Evolutionary conservation across 2,797 vertebrate species (phyloP), one percentile per base, ranked within the genome.

Genomic region (Propithecus deckenii): DNA sequence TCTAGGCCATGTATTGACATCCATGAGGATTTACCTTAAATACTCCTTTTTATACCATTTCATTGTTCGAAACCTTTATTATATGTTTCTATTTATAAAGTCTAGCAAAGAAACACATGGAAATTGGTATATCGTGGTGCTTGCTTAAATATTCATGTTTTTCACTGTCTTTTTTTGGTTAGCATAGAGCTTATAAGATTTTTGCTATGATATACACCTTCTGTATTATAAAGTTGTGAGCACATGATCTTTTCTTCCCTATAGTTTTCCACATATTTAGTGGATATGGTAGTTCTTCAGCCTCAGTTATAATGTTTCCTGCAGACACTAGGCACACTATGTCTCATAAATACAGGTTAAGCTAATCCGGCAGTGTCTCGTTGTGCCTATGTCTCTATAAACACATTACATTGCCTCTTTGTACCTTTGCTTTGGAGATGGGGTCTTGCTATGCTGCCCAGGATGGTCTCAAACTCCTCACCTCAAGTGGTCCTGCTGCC

Each of bases 371-470:
- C 22, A 59, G 30, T 46, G 43, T 22, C 38, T 35, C 57, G 28
- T 25, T 80, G 5, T 55, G 55, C 86, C 74, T 76, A 17, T 92
- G 55, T 91, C 78, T 71, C 25, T 94, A n/a, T 72, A 91, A 59
- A 89, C n/a, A 87, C 5, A 71, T 94, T 79, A 50, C 30, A 94
- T 90, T 92, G 20, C 41, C 20, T 81, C n/a, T 95, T 83, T 85
- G 55, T 81, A 90, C 6, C 22, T 76, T 79, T 59, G 23, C 81
- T 65, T 32, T 65, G 18, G 63, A n/a, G 7, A 65, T 8, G 7
- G 7, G 7, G 32, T n/a, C 32, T 17, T 65, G 61, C 61, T 32
- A n/a, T 63, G 3, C 15, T 65, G 32, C 63, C 63, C 63, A 65
- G 63, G 63, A 32, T n/a, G 17, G 32, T 18, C 63, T 18, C 32